These are phyloP conservation scores for Aricia artaxerxes DNA, from an alignment of 2,888 invertebrate species.

Conservation along the genomic window DNA sequence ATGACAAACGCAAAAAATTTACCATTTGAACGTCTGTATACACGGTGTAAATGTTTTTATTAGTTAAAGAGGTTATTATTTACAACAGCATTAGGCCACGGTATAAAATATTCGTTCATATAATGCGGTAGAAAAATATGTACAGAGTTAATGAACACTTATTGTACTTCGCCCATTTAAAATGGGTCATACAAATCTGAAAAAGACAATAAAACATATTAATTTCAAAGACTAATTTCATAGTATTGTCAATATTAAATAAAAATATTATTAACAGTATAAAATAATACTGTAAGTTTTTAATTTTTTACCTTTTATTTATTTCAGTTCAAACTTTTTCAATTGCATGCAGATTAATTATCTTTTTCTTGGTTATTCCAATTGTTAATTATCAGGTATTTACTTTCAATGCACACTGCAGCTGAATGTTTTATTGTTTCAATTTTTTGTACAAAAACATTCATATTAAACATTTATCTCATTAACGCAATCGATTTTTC, in stretches of 20 bases:
- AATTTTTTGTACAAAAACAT: neutral
- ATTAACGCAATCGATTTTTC: neutral
- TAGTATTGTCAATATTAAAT: too few relatives aligned
- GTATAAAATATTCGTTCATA: neutral
- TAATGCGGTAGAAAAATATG: conserved; percentile 2
- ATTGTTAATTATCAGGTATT: too few relatives aligned
- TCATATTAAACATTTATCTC: neutral
- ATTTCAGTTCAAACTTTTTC: neutral
- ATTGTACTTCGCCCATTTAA: conserved; percentile 11
- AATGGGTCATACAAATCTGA: conserved; percentile 28
- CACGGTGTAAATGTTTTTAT: too few relatives aligned
- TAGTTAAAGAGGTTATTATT: neutral
- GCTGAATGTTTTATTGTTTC: neutral
- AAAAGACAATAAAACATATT: conserved; percentile 4
- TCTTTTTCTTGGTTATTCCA: too few relatives aligned
- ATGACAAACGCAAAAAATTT: neutral
- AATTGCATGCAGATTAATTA: too few relatives aligned
- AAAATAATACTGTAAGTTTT: neutral
- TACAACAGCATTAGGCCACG: neutral
- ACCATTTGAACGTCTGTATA: neutral
- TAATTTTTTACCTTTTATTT: neutral
- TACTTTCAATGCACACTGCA: too few relatives aligned
- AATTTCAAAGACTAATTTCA: neutral
- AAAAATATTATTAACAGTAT: too few relatives aligned
- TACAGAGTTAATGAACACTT: neutral